A percentile compares a stretch with the other conserved stretches of the same genome.
These are phyloP conservation scores for Lasioglossum baleicum DNA, from an alignment of 1,140 invertebrate genomes.

Conservation along the genomic window DNA sequence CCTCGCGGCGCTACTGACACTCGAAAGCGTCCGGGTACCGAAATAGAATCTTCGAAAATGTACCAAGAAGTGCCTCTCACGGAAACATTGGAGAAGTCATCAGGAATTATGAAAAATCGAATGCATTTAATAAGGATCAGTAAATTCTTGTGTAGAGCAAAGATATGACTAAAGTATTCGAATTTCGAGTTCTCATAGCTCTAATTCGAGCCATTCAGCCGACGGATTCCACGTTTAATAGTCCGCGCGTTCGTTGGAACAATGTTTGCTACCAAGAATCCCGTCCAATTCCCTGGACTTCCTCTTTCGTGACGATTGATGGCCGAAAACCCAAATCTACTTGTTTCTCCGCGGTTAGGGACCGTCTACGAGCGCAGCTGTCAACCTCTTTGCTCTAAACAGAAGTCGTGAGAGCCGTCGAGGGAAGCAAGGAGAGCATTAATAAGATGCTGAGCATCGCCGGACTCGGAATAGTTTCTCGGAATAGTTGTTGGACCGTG, in stretches of 20 bases:
- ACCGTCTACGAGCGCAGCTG: slow-evolving; percentile 61
- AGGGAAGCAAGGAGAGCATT: slow-evolving; percentile 63
- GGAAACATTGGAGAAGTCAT: no score
- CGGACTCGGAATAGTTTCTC: slow-evolving; percentile 71
- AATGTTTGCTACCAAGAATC: not conserved
- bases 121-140: no score
- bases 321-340: not conserved
- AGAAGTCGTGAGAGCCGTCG: slow-evolving; percentile 30
- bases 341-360: slow-evolving; percentile 37
- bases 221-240: no score
- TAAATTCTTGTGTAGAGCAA: no score
- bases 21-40: not conserved
- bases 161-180: no score
- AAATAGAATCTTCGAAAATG: no score
- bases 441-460: slow-evolving; percentile 68
- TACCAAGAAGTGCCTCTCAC: no score
- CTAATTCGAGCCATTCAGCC: no score
- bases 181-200: no score
- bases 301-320: not conserved
- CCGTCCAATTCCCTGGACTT: not conserved
- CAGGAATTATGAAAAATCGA: no score
- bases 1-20: not conserved
- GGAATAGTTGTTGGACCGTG: slow-evolving; percentile 74
- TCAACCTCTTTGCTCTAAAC: slow-evolving; percentile 61
- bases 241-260: not conserved